Base-by-base conservation (phyloP, 1,140 invertebrate genomes). In the Ruditapes philippinarum region DNA sequence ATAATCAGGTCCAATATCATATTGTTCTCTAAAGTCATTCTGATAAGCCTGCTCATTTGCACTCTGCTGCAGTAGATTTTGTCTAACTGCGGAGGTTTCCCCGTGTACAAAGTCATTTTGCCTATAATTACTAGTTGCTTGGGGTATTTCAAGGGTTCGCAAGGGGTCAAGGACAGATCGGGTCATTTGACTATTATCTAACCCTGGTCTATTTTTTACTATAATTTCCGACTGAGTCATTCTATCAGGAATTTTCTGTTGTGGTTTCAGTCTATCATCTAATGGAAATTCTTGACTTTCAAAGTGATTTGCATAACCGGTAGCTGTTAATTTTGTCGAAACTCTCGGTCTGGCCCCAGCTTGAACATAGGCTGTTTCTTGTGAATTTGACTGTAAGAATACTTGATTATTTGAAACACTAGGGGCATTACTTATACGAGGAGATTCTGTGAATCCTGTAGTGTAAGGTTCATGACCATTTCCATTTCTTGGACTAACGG, bases 201-300 rank as follows among this genome's bases (percentile, higher is more conserved):
- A 42, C n/a, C n/a, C n/a, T 9, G 25, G 7, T 36, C 28, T 33
- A 7, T 65, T 57, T 22, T 57, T 38, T 9, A 81, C 19, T 4
- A 65, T 62, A 49, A 83, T 70, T 51, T 68, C 81, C 5, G 81
- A 83, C 65, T 83, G 81, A 31, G 81, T 83, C 81, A 83, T 83
- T 28, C 81, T 22, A 42, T 65, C 28, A 9, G 81, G 81, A 36
- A 83, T 45, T 19, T 19, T 7, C 33, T 36, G 33, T 11, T 80
- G 45, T 14, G 12, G n/a, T 19, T 40, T 54, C 49, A 36, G 45
- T 12, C 78, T 54, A 5, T n/a, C 51, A 80, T 25, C 28, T n/a
- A n/a, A n/a, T 28, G 11, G 7, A 38, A 33, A 31, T 25, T 60
- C 45, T 17, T 51, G 73, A 28, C 25, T 76, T 33, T 76, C 28